Evolutionary conservation across 2,888 invertebrate species (phyloP).

Genomic region (Teleogryllus oceanicus): DNA sequence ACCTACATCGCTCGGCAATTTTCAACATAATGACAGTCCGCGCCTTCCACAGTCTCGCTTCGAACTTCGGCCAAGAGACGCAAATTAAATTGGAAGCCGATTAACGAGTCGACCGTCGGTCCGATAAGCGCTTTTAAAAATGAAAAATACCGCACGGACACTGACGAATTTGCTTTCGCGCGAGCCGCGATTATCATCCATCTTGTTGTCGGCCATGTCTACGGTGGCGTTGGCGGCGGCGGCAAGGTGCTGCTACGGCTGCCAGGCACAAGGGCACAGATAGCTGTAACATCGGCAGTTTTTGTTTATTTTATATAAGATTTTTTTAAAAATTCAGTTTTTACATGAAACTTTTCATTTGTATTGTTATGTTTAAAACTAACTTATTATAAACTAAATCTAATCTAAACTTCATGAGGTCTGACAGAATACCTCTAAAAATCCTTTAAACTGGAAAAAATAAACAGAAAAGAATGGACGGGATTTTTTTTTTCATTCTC

Average conservation of each 20-base stretch:
- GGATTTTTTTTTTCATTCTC: too few species aligned
- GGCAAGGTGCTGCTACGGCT: not conserved
- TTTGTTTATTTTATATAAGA: too few species aligned
- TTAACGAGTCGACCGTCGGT: not conserved
- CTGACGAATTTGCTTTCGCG: slow-evolving; percentile 18
- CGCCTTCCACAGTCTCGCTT: not conserved
- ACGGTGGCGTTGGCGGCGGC: not conserved
- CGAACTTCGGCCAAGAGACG: not conserved
- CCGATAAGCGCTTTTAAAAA: not conserved
- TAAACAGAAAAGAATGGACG: too few species aligned
- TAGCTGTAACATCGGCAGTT: too few species aligned
- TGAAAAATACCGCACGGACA: slow-evolving; percentile 2
- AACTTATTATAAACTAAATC: too few species aligned
- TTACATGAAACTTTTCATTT: too few species aligned
- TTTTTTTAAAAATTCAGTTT: too few species aligned
- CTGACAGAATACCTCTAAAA: too few species aligned
- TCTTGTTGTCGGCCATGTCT: slow-evolving; percentile 4
- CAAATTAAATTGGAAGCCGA: slow-evolving; percentile 7
- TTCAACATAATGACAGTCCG: not conserved
- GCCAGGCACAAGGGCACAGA: too few species aligned
- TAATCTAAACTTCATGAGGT: too few species aligned
- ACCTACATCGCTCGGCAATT: not conserved
- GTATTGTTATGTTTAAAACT: too few species aligned
- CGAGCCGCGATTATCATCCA: slow-evolving; percentile 18
- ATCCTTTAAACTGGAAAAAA: too few species aligned